Evolutionary conservation across 2,113 vertebrate genomes (phyloP).

Genomic region (Emydura subglobosa): DNA sequence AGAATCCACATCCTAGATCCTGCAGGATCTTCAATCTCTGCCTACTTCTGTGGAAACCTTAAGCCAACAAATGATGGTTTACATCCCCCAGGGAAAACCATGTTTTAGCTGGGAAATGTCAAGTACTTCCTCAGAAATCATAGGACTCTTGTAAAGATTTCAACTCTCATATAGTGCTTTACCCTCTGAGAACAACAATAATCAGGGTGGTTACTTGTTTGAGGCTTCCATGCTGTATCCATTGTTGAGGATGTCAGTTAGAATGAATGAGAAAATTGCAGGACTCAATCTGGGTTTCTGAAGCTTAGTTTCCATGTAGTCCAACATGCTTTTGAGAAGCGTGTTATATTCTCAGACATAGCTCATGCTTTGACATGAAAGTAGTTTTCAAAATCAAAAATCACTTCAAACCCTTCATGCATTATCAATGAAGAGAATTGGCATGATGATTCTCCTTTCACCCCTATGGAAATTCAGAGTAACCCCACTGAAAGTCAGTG

Average conservation of each 20-base stretch:
- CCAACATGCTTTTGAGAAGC: background rate
- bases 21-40: slow-evolving; percentile 11
- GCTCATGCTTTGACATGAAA: background rate
- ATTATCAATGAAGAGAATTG: background rate
- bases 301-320: slow-evolving; percentile 19
- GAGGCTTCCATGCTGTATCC: background rate
- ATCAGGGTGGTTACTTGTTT: background rate
- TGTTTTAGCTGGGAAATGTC: slow-evolving; percentile 28
- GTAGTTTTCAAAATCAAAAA: background rate
- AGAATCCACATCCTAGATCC: background rate
- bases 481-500: background rate
- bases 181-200: slow-evolving; percentile 18
- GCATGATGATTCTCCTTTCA: background rate
- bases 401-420: background rate
- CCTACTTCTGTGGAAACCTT: background rate
- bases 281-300: background rate
- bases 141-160: slow-evolving; percentile 22
- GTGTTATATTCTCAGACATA: background rate
- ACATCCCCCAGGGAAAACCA: background rate
- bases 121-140: background rate
- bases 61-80: background rate
- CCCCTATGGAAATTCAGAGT: background rate
- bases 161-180: background rate
- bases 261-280: background rate
- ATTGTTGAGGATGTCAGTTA: background rate